phyloP scores from a whole-genome alignment of 2,888 invertebrate species.

The Drosophila atroscutellata region DNA sequence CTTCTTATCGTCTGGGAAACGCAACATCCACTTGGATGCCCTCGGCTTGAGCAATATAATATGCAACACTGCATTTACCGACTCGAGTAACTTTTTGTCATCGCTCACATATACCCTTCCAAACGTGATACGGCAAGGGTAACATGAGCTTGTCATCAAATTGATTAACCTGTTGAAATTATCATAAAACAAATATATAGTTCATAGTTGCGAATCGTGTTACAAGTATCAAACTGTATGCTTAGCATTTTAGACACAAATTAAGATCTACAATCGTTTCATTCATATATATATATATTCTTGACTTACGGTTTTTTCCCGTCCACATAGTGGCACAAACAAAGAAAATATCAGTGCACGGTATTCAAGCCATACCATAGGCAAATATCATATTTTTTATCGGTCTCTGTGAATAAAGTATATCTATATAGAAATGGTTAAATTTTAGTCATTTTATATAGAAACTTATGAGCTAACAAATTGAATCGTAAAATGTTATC shows the following conservation, averaged over 20 bases:
- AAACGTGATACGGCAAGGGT: not conserved
- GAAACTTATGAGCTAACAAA: not conserved
- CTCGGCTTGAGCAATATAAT: not conserved
- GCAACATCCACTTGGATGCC: constrained; percentile 4
- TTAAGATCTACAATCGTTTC: no score
- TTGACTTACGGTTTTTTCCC: no score
- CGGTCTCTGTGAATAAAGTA: not conserved
- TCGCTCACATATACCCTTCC: not conserved
- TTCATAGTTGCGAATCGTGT: not conserved
- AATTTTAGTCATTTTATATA: not conserved
- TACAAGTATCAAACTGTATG: not conserved
- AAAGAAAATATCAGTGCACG: no score
- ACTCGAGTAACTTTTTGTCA: not conserved
- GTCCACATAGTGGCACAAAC: no score
- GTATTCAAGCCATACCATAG: no score
- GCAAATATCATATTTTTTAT: no score
- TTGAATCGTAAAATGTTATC: not conserved
- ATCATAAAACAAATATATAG: not conserved
- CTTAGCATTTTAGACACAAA: no score
- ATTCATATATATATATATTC: not conserved
- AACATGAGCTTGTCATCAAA: constrained; percentile 1
- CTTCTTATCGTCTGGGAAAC: constrained; percentile 2
- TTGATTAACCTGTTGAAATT: not conserved
- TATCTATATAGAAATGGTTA: not conserved
- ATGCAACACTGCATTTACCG: constrained; percentile 4